Conservation (phyloP, 2,888 invertebrate genomes). For the Cynaeus angustus region DNA sequence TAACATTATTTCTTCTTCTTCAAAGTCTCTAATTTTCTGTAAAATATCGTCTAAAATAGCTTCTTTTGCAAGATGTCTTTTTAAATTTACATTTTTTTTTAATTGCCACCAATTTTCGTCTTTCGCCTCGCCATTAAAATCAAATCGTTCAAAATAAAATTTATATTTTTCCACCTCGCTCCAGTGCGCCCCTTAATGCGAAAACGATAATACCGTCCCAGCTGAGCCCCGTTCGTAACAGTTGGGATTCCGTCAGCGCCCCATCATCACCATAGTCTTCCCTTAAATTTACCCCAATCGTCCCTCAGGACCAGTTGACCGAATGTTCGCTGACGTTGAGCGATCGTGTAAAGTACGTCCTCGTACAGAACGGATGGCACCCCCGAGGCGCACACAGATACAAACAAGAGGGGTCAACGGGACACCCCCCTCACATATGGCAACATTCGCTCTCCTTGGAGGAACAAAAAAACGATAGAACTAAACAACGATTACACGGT, state of each 20-base stretch:
- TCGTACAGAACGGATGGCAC: conserved; percentile 47
- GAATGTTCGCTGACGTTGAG: conserved; percentile 66
- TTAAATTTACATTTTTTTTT: too few species aligned
- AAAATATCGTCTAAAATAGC: too few species aligned
- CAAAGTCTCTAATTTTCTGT: too few species aligned
- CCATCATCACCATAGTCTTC: conserved; percentile 46
- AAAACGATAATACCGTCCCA: conserved; percentile 10
- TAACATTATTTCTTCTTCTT: too few species aligned
- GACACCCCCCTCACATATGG: conserved; percentile 46
- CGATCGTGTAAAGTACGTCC: conserved; percentile 58
- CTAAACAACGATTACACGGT: conserved; percentile 30
- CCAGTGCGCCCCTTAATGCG: conserved; percentile 2
- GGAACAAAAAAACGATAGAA: conserved; percentile 22
- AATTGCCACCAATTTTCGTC: too few species aligned
- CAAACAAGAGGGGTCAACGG: conserved; percentile 38
- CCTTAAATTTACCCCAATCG: conserved; percentile 49
- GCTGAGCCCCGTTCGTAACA: conserved; percentile 11
- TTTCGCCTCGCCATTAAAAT: neutral
- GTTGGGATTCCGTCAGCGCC: conserved; percentile 42
- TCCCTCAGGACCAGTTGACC: conserved; percentile 66
- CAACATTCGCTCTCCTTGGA: conserved; percentile 28
- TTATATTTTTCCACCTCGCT: neutral
- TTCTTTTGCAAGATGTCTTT: too few species aligned
- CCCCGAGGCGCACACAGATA: conserved; percentile 46
- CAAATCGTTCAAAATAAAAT: conserved; percentile 5